Evolutionary conservation across 2,797 vertebrate species (phyloP).

Genomic region (Pygocentrus nattereri): DNA sequence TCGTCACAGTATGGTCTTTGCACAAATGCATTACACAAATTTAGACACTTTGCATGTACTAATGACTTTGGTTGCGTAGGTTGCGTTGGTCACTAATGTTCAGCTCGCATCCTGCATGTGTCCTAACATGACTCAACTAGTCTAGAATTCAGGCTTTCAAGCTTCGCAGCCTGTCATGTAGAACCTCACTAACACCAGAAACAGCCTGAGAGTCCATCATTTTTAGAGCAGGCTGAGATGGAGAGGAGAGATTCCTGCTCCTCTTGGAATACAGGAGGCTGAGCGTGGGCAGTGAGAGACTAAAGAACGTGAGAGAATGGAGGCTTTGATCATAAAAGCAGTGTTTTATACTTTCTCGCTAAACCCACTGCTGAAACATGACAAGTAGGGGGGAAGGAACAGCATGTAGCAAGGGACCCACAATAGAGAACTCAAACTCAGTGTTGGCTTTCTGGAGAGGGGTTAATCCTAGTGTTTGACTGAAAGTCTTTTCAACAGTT

Average conservation of each 20-base stretch:
- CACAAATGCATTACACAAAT: slow-evolving; percentile 5
- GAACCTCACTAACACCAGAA: slow-evolving; percentile 15
- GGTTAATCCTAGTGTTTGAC: background rate
- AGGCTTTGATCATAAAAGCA: slow-evolving; percentile 32
- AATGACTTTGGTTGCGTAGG: slow-evolving; percentile 12
- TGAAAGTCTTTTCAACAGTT: background rate
- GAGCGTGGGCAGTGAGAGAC: slow-evolving; percentile 11
- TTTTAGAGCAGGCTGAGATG: slow-evolving; percentile 5
- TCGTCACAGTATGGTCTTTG: too few species aligned
- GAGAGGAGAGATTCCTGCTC: slow-evolving; percentile 9
- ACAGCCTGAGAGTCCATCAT: background rate
- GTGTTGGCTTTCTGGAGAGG: background rate
- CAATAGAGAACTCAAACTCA: background rate
- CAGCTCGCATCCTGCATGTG: slow-evolving; percentile 15
- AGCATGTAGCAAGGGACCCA: background rate
- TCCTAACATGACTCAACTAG: slow-evolving; percentile 20
- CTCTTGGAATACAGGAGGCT: slow-evolving; percentile 38
- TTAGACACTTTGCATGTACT: slow-evolving; percentile 10
- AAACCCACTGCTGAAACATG: background rate
- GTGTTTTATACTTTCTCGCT: background rate
- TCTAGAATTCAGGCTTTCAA: slow-evolving; percentile 35
- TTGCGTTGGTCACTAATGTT: background rate
- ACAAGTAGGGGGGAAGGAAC: background rate
- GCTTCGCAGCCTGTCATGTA: slow-evolving; percentile 4
- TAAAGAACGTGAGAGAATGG: slow-evolving; percentile 7